Conservation (phyloP, 2,888 invertebrate species). For the Julus scandinavius region DNA sequence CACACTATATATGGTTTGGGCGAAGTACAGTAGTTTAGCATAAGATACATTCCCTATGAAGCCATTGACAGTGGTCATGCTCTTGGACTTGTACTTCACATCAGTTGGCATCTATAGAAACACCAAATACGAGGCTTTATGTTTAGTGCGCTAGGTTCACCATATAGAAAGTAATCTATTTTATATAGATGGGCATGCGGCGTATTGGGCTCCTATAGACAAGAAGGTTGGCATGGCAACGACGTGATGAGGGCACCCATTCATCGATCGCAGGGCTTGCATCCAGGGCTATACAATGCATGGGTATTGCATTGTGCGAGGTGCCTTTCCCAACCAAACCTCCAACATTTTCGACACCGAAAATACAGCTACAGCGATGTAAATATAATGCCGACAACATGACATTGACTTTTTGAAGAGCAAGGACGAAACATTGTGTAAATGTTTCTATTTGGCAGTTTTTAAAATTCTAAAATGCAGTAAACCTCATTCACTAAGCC, state of each 20-base stretch:
- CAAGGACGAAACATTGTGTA: neutral
- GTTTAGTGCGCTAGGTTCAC: conserved; percentile 24
- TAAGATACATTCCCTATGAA: neutral
- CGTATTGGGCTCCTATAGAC: conserved; percentile 42
- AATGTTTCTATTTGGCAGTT: neutral
- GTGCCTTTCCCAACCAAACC: conserved; percentile 23
- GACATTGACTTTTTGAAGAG: neutral
- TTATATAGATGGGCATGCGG: conserved; percentile 31
- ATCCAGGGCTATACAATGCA: conserved; percentile 36
- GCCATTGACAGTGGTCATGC: neutral
- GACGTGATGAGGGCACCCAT: conserved; percentile 42
- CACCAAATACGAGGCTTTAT: neutral
- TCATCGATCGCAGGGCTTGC: conserved; percentile 29
- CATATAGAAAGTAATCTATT: conserved; percentile 33
- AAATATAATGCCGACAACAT: neutral
- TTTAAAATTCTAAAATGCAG: neutral
- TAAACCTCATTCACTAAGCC: neutral
- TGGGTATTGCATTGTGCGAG: neutral
- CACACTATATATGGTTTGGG: neutral
- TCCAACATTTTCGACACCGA: neutral
- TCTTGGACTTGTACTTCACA: conserved; percentile 8
- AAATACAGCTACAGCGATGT: neutral
- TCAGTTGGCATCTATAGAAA: conserved; percentile 2
- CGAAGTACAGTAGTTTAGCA: neutral
- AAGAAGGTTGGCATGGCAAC: neutral